Conservation (phyloP, 1,140 invertebrate genomes). For the Bombus cullumanus region DNA sequence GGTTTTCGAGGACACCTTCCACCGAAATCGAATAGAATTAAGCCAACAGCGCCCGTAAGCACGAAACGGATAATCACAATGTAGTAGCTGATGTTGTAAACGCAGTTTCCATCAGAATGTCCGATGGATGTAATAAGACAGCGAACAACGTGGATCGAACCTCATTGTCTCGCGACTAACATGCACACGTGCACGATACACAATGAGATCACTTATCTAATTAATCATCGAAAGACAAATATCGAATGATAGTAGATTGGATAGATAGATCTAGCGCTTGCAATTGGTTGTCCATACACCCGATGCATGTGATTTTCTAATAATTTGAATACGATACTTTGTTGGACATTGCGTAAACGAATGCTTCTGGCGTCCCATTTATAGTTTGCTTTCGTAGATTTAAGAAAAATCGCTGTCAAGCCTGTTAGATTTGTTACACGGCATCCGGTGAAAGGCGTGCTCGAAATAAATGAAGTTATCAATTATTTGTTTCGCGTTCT, state of each 20-base stretch:
- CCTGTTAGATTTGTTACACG: conserved; percentile 6
- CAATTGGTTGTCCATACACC: background rate
- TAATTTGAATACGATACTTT: background rate
- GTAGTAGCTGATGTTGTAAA: background rate
- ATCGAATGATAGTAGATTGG: background rate
- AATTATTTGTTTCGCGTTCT: conserved; percentile 3
- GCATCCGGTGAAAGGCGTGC: conserved; percentile 44
- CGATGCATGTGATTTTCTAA: background rate
- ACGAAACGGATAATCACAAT: background rate
- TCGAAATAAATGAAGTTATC: conserved; percentile 43
- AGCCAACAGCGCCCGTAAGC: background rate
- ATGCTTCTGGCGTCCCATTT: background rate
- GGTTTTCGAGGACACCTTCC: conserved; percentile 46
- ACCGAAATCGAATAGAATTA: conserved; percentile 37
- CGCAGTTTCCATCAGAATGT: background rate
- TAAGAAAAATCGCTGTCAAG: background rate
- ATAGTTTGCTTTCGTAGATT: background rate
- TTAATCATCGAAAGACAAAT: background rate
- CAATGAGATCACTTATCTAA: background rate
- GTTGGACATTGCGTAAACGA: background rate
- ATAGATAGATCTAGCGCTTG: background rate
- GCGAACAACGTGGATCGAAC: background rate
- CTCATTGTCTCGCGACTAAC: background rate
- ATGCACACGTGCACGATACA: background rate
- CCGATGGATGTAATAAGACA: background rate